Base-by-base conservation (phyloP, 2,797 vertebrate genomes). In the Hephaestus fuliginosus region DNA sequence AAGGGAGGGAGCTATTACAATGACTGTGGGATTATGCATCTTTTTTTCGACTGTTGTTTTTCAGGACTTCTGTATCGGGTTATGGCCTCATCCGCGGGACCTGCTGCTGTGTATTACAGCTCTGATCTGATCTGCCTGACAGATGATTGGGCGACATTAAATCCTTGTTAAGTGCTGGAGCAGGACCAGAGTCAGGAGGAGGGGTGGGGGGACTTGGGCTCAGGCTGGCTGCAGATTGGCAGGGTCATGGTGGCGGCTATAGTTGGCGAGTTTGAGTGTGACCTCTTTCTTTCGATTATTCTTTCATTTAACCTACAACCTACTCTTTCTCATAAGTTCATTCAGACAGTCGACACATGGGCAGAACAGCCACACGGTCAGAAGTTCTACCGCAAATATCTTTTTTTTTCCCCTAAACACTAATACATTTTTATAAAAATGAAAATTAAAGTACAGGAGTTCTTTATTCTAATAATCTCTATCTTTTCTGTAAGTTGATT, bases 81-180 rank as follows among this genome's bases (percentile, higher is more conserved):
- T 81, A 57, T 46, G 66, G 66, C 62, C 57, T 92, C 73, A 69
- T 87, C 84, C 36, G 11, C 14, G 22, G 73, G 87, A 83, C 80
- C 86, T 83, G 88, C 90, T 92, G 90, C 88, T 91, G 67, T 84
- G 89, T 82, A 90, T 90, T 90, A 91, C 74, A 84, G 90, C 74
- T 79, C 91, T 83, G 89, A 92, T 89, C 79, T 89, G 85, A 88
- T 90, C 86, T 74, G 85, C 73, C 82, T 67, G 87, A 88, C 90
- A 88, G 91, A 93, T 88, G 89, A 92, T 77, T 82, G 86, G 80
- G 79, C 56, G 18, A 88, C 80, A 76, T 83, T 87, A 93, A 95
- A 95, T 95, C 88, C 85, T 80, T 74, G 93, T 87, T 91, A 94
- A 95, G 93, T 93, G 94, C 94, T 91, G 93, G 92, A 95, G 83